Evolutionary conservation across 2,797 vertebrate genomes (phyloP).

Genomic region (Catharus ustulatus): DNA sequence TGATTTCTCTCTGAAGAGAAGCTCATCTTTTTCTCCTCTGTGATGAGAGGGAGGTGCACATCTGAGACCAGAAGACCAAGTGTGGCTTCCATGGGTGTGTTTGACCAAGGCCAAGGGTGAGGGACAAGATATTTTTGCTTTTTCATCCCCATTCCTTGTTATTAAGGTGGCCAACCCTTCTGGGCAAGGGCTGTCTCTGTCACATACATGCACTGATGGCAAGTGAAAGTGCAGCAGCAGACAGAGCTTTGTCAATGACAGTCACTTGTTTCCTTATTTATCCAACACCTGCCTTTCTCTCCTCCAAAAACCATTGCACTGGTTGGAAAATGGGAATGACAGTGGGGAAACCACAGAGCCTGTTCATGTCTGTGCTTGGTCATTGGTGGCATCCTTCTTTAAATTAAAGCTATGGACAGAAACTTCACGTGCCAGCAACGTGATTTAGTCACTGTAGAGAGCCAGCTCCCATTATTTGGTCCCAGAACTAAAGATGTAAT

Average conservation of each 20-base stretch:
- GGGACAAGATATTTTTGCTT: neutral
- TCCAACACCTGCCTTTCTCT: neutral
- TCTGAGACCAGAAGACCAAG: neutral
- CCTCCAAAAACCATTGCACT: neutral
- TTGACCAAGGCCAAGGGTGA: neutral
- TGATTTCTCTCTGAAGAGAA: neutral
- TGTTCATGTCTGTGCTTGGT: neutral
- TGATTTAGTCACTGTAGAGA: neutral
- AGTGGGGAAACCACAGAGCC: neutral
- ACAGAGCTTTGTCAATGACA: neutral
- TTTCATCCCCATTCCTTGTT: neutral
- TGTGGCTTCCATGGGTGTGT: accelerated
- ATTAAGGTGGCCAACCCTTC: neutral
- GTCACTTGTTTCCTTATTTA: neutral
- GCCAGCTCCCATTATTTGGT: neutral
- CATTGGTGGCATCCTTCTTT: accelerated
- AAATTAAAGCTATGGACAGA: neutral
- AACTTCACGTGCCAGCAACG: neutral
- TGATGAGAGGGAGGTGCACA: neutral
- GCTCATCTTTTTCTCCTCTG: neutral
- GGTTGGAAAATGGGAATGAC: neutral
- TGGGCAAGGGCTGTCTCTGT: neutral
- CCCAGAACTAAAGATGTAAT: neutral
- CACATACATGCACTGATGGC: accelerated
- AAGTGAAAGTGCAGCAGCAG: neutral